Base-by-base conservation (phyloP, 2,797 vertebrate species). In the Arrhamphus sclerolepis region DNA sequence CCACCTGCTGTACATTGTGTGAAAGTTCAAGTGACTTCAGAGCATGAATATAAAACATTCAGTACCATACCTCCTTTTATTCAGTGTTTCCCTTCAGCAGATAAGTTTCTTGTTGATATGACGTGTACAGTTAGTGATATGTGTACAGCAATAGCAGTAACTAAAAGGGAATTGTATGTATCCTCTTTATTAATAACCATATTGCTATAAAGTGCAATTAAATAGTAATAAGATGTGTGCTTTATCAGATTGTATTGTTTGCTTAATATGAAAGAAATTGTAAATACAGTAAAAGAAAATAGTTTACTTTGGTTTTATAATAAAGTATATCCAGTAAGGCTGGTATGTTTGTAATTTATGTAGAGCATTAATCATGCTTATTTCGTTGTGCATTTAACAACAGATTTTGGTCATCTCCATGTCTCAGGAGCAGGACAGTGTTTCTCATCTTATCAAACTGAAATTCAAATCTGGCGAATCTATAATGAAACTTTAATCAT, bases 1-100 rank as follows among this genome's bases (percentile, higher is more conserved):
- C 91, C 90, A 64, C 72, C 92, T 92, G 67, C 71, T 87, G 89
- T 43, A 34, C 40, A 61, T 70, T 70, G 51, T 29, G 34, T 55
- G 34, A 34, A 67, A 19, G 21, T 62, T 54, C 16, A 66, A 54
- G 8, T 43, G 34, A 62, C 4, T 57, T 17, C 21, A 51, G 60
- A 46, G 18, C 7, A 21, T 42, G 19, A 56, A 44, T 54, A 53
- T 7, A 57, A 26, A 6, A 3, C 14, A 57, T 56, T 14, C 13
- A 38, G 34, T 38, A 38, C 0, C 6, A 41, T 49, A 7, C 42
- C 20, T 52, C 16, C 38, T 26, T 17, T 34, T 49, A 1, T 14
- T 60, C 50, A 18, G 1, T 39, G 6, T 60, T 56, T 73, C 19
- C 14, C 28, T 47, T 39, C 54, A 61, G 38, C 21, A 42, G 34